Base-by-base conservation (phyloP, 64 coral and sea anemone genomes). In the Hydrozoanthus tunicans region DNA sequence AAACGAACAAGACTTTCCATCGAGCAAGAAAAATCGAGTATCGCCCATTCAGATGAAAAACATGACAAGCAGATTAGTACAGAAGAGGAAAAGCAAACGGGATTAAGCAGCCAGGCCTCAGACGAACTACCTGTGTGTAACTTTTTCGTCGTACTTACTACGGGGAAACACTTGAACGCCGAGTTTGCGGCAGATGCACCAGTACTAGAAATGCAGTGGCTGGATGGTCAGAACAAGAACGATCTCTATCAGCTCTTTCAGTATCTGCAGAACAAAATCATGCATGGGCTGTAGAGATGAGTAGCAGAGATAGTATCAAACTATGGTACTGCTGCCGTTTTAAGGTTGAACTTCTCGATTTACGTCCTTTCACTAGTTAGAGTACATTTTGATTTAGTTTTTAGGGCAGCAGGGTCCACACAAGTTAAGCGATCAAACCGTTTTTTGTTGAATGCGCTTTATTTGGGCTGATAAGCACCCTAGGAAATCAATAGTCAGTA, bases 171-270 rank as follows among this genome's bases (percentile, higher is more conserved):
- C 6, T 59, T 88, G 68, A 88, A 88, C 59, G 3, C 56, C 3
- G 84, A 88, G 11, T 26, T 73, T 10, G 20, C 84, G 9, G 56
- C 84, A 60, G 84, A 88, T 24, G 11, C 10, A 1, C 57, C 24
- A 11, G 84, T 88, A 25, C 54, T 88, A 43, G 84, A 88, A 51
- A 88, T 88, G 27, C 84, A 88, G 55, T 88, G 84, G 84, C 68
- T 88, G 55, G 68, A 88, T 60, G 84, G 84, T 26, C 54, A 74
- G 84, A 88, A 74, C 55, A 88, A 88, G 84, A 88, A 88, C 55
- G 84, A 88, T 1, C 84, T 88, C 52, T 88, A 88, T 70, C 84
- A 88, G 27, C 69, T 88, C 9, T 88, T 88, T 24, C 84, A 88
- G 12, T 88, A 61, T 73, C 57, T 88, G 14, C 84, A 88, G 84